Percentiles rank a stretch among this genome's conserved stretches.
These are phyloP conservation scores for Drosophila parvula DNA, from an alignment of 1,140 invertebrate species.

Conservation along the genomic window DNA sequence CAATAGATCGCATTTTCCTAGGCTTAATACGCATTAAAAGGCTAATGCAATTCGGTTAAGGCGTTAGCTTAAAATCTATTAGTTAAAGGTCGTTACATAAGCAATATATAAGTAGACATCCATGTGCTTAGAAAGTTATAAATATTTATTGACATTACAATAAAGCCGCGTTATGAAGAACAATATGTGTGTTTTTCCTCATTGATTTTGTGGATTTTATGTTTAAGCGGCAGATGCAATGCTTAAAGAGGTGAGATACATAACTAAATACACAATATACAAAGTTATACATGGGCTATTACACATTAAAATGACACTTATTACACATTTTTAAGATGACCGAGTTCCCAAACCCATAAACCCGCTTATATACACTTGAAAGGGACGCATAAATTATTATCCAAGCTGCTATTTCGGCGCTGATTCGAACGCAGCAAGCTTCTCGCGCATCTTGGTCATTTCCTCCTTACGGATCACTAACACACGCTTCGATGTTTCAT, in stretches of 20 bases:
- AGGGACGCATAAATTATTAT: too few species aligned
- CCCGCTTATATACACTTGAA: slow-evolving; percentile 14
- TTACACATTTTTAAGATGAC: background rate
- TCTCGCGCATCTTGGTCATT: slow-evolving; percentile 30
- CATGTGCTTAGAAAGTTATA: slow-evolving; percentile 80
- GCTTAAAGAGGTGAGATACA: background rate
- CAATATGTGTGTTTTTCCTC: slow-evolving; percentile 19
- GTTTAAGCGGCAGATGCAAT: background rate
- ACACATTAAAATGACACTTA: background rate
- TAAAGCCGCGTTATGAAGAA: slow-evolving; percentile 77
- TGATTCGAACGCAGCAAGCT: slow-evolving; percentile 9
- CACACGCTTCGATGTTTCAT: slow-evolving; percentile 55
- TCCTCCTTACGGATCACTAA: slow-evolving; percentile 58
- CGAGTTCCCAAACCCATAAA: background rate
- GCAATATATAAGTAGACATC: slow-evolving; percentile 82
- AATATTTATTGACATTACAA: slow-evolving; percentile 78
- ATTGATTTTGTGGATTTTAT: background rate
- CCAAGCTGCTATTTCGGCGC: slow-evolving; percentile 29
- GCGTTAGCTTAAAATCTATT: slow-evolving; percentile 65
- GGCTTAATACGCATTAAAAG: slow-evolving; percentile 43
- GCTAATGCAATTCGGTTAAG: slow-evolving; percentile 65
- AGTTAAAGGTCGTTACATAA: slow-evolving; percentile 78
- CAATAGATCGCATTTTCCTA: slow-evolving; percentile 56
- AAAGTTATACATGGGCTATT: background rate
- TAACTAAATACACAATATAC: background rate